Percentiles rank a stretch among this genome's conserved stretches.
Evolutionary conservation across 2,797 vertebrate genomes (phyloP).

Genomic region (Propithecus deckenii): DNA sequence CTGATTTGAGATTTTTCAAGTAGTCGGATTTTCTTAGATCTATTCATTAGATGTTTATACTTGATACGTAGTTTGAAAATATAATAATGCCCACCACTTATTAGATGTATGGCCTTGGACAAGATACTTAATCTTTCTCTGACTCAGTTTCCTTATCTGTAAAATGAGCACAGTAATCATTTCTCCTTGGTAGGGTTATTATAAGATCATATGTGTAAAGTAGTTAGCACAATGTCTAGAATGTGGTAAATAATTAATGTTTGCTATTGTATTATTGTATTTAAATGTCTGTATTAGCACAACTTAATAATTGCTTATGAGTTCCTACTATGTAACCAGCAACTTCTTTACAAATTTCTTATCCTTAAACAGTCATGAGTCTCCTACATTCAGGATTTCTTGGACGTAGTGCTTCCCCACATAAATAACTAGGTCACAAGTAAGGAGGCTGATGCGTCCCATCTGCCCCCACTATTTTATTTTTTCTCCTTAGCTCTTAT

Average conservation of each 20-base stretch:
- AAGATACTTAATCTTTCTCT: background rate
- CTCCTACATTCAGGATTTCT: background rate
- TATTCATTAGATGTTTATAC: background rate
- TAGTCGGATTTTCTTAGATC: background rate
- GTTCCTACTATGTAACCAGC: background rate
- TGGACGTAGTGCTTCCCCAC: background rate
- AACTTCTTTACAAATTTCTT: conserved; percentile 30
- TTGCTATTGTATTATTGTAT: background rate
- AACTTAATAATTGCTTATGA: background rate
- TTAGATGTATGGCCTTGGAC: background rate
- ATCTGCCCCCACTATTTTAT: background rate
- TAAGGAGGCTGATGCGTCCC: background rate
- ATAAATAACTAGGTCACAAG: background rate
- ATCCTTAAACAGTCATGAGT: background rate
- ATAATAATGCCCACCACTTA: background rate
- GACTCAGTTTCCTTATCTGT: background rate
- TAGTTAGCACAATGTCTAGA: background rate
- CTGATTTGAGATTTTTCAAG: conserved; percentile 4
- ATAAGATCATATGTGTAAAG: background rate
- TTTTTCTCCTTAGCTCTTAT: background rate
- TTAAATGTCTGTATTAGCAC: background rate
- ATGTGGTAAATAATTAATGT: background rate
- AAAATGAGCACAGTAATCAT: background rate
- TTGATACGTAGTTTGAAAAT: background rate
- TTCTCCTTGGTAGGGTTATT: background rate